phyloP scores from a whole-genome alignment of 2,113 vertebrate genomes.

The Dermatemys mawii region DNA sequence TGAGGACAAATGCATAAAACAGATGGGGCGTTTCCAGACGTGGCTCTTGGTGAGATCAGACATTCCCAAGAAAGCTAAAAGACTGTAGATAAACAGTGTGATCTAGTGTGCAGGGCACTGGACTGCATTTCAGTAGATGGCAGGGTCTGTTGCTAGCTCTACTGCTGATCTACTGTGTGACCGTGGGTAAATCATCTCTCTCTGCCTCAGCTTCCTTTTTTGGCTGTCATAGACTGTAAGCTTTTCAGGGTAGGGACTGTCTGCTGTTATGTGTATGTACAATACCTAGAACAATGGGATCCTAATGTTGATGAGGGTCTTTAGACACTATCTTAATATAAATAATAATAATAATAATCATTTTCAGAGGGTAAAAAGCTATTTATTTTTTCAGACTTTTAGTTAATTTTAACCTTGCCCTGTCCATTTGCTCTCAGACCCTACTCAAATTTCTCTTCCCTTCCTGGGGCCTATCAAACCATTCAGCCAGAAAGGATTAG shows the following conservation, averaged over 20 bases:
- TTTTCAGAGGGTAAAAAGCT: background rate
- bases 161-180: background rate
- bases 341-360: background rate
- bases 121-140: background rate
- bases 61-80: fast-evolving
- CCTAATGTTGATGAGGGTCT: background rate
- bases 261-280: background rate
- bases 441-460: background rate
- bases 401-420: background rate
- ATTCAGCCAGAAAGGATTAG: background rate
- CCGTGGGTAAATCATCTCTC: background rate
- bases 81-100: background rate
- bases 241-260: background rate
- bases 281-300: background rate
- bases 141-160: background rate
- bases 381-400: background rate
- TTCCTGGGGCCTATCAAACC: background rate
- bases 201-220: background rate
- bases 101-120: background rate
- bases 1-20: background rate
- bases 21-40: background rate
- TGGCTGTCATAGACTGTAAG: background rate
- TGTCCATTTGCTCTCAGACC: background rate
- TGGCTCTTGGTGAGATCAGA: background rate
- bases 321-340: background rate